Conservation (phyloP, 2,113 vertebrate genomes). For the Neolamprologus ventralis region DNA sequence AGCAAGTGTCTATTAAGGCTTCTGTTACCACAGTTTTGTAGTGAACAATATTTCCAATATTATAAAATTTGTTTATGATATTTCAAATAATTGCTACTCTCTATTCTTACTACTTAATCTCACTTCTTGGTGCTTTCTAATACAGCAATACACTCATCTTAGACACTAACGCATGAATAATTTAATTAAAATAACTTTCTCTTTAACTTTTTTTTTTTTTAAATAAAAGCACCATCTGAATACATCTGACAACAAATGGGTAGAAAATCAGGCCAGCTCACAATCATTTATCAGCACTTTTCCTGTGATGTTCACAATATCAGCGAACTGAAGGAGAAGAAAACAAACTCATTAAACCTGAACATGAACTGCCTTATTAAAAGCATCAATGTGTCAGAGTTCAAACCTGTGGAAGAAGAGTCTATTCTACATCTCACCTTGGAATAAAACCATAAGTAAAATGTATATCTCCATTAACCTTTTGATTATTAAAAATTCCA, state of each 20-base stretch:
- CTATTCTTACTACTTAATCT: background rate
- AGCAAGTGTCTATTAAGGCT: background rate
- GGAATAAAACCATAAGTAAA: background rate
- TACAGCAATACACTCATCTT: background rate
- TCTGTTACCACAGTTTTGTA: background rate
- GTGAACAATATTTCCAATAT: background rate
- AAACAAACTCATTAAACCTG: background rate
- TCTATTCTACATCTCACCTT: background rate
- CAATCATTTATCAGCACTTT: background rate
- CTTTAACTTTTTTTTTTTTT: background rate
- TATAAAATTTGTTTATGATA: background rate
- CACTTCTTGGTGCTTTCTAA: background rate
- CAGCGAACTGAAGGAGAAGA: background rate
- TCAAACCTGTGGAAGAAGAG: background rate
- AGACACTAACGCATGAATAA: background rate
- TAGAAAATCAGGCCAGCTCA: background rate
- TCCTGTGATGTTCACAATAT: background rate
- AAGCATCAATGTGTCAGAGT: background rate
- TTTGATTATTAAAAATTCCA: background rate
- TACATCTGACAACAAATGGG: background rate
- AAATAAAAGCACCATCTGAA: background rate
- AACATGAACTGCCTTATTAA: background rate
- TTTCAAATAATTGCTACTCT: background rate
- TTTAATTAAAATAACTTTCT: background rate
- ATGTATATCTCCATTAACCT: background rate